Conservation (phyloP, 2,113 vertebrate species). For the Synchiropus splendidus region DNA sequence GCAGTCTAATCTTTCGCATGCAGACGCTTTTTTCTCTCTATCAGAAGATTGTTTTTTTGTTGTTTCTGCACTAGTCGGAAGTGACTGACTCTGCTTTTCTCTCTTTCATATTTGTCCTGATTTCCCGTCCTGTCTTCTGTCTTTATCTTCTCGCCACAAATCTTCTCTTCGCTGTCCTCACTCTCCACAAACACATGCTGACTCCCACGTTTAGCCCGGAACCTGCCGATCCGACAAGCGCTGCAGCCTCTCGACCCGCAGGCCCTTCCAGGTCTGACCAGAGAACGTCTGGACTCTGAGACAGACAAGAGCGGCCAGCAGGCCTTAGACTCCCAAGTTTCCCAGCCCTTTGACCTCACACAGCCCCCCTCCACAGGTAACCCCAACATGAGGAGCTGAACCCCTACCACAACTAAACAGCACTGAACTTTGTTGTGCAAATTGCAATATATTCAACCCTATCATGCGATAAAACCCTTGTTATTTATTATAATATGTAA, state of each 20-base stretch:
- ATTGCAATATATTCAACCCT: too few species aligned
- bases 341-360: constrained; percentile 50
- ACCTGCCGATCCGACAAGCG: constrained; percentile 75
- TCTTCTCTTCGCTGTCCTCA: constrained; percentile 4
- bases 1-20: constrained; percentile 48
- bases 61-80: too few species aligned
- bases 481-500: too few species aligned
- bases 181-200: constrained; percentile 5
- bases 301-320: constrained; percentile 65
- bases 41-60: too few species aligned
- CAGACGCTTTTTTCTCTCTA: constrained; percentile 6
- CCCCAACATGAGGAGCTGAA: constrained; percentile 23
- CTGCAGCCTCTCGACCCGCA: constrained; percentile 75
- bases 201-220: constrained; percentile 68
- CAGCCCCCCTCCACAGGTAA: constrained; percentile 84
- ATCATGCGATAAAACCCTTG: too few species aligned
- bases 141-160: constrained; percentile 6
- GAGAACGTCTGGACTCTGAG: constrained; percentile 67
- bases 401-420: constrained; percentile 6
- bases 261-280: constrained; percentile 72
- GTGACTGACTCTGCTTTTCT: constrained; percentile 4
- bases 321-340: constrained; percentile 57
- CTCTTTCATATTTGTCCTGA: constrained; percentile 8
- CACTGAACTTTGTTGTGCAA: too few species aligned
- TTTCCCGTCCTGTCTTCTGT: constrained; percentile 1